Percentiles rank a stretch among this genome's conserved stretches.
Conservation (phyloP, 2,888 invertebrate species). For the Orthosia incerta region DNA sequence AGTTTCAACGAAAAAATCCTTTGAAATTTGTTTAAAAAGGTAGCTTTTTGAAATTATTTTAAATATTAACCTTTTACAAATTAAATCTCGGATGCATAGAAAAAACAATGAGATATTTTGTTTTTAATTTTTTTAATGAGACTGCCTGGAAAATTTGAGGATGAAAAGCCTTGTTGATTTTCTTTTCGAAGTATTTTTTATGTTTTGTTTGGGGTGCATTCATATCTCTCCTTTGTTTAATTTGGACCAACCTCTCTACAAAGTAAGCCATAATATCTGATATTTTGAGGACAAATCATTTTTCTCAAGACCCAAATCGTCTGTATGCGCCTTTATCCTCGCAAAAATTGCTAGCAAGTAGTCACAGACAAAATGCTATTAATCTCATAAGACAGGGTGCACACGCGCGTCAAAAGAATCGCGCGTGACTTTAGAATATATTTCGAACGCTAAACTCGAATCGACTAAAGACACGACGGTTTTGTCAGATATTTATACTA, state of each 20-base stretch:
- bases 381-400: conserved; percentile 63
- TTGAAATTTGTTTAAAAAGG: neutral
- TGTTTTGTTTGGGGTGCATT: neutral
- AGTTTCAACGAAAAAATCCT: conserved; percentile 13
- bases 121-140: neutral
- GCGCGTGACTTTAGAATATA: conserved; percentile 59
- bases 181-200: neutral
- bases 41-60: conserved; percentile 1
- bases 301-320: neutral
- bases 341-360: conserved; percentile 17
- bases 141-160: neutral
- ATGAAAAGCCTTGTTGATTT: neutral
- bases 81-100: neutral
- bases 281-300: neutral
- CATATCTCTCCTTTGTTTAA: neutral
- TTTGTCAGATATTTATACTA: conserved; percentile 37
- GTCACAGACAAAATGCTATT: conserved; percentile 54
- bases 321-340: neutral
- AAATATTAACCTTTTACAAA: conserved; percentile 1
- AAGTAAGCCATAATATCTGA: too few relatives aligned
- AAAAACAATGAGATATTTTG: conserved; percentile 3
- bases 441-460: conserved; percentile 12
- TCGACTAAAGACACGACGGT: conserved; percentile 27
- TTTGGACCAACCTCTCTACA: too few relatives aligned
- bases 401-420: conserved; percentile 54